Base-by-base conservation (phyloP, 2,888 invertebrate species). In the Limnephilus marmoratus region DNA sequence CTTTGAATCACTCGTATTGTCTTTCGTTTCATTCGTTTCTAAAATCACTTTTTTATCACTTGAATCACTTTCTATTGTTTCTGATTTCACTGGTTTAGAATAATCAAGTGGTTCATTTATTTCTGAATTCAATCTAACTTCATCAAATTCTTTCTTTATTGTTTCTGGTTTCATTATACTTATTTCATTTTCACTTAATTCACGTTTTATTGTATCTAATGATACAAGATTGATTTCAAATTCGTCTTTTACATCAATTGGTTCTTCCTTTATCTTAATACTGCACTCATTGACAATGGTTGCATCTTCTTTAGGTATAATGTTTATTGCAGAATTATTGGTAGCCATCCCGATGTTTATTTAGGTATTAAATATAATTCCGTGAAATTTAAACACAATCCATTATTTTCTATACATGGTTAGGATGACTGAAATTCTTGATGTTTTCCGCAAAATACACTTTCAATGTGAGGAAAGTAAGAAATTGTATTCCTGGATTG, bases 371-470 rank as follows among this genome's bases (percentile, higher is more conserved):
- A 2, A 24, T 68, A 24, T 68, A 68, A 68, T 68, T 24, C 24
- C 68, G 24, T 24, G 68, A 68, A 68, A 68, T 68, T 68, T 68
- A 68, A 68, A 68, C 68, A n/a, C 68, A 68, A 68, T 9, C n/a
- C 68, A 68, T 68, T 68, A 18, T 68, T 68, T 68, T 68, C 68
- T 68, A 68, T 68, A 45, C 12, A 49, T 49, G 45, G 37, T 37
- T 41, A 85, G 24, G 41, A 85, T 49, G 45, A 49, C 85, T 24
- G 37, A 85, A 85, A 85, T 5, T 85, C 41, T 31, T 85, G 45
- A 85, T 37, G 18, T 85, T 85, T 37, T 68, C 68, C 9, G 24
- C 68, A n/a, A 5, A n/a, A 9, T 24, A 7, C 9, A 24, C 68
- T 68, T 68, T 68, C 68, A n/a, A 68, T n/a, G 68, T 24, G 9